Evolutionary conservation across 2,797 vertebrate species (phyloP).

Genomic region (Emydoidea blandingii): DNA sequence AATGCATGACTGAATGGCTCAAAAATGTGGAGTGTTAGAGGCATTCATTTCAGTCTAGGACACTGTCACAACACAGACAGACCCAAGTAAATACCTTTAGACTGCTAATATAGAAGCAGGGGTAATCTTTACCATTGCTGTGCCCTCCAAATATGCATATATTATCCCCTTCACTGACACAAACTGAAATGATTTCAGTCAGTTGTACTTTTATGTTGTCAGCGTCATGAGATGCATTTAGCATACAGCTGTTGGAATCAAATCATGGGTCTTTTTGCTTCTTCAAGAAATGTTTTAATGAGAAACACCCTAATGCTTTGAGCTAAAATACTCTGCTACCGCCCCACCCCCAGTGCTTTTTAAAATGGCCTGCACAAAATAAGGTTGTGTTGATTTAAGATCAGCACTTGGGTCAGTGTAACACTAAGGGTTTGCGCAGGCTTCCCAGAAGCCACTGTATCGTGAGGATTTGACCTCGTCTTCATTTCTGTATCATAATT

Average conservation of each 20-base stretch:
- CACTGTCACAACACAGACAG: slow-evolving; percentile 87
- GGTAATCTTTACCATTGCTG: slow-evolving; percentile 73
- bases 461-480: slow-evolving; percentile 19
- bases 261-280: slow-evolving; percentile 49
- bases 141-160: slow-evolving; percentile 67
- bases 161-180: slow-evolving; percentile 66
- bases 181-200: slow-evolving; percentile 60
- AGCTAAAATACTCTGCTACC: slow-evolving; percentile 18
- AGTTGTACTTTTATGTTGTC: slow-evolving; percentile 42
- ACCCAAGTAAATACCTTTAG: slow-evolving; percentile 83
- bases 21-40: slow-evolving; percentile 86
- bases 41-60: slow-evolving; percentile 82
- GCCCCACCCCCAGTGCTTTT: slow-evolving; percentile 37
- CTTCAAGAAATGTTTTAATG: slow-evolving; percentile 72
- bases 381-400: slow-evolving; percentile 7
- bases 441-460: neutral
- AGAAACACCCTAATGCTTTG: slow-evolving; percentile 64
- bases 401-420: neutral
- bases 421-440: slow-evolving; percentile 6
- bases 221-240: slow-evolving; percentile 52
- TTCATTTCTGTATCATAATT: slow-evolving; percentile 16
- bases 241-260: slow-evolving; percentile 64
- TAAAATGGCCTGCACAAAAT: slow-evolving; percentile 52
- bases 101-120: slow-evolving; percentile 62
- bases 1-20: slow-evolving; percentile 88